phyloP scores from a whole-genome alignment of 2,797 vertebrate species.

The Cebuella pygmaea region DNA sequence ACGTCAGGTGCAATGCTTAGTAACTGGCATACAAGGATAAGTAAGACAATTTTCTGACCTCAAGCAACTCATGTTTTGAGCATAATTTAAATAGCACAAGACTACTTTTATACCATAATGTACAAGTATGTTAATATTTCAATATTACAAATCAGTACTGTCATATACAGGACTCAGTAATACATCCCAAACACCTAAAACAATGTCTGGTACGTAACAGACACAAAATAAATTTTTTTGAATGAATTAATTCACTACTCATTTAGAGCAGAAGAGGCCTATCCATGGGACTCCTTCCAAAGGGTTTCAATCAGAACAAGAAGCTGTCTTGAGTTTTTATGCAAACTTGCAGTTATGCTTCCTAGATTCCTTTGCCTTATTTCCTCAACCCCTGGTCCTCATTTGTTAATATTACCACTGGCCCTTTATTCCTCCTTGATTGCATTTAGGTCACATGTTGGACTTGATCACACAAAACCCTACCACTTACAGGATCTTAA shows the following conservation, averaged over 20 bases:
- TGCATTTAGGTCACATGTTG: neutral
- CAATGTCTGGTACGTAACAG: neutral
- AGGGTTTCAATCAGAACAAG: neutral
- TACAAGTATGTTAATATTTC: slow-evolving; percentile 24
- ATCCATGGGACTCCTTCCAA: neutral
- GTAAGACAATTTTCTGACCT: neutral
- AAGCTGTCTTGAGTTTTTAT: neutral
- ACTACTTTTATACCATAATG: neutral
- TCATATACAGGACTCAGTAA: neutral
- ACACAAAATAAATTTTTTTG: neutral
- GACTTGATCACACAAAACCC: slow-evolving; percentile 28
- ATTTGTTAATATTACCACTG: neutral
- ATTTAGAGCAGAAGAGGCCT: slow-evolving; percentile 10
- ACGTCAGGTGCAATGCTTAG: neutral
- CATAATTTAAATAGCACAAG: neutral
- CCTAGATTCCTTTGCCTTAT: neutral
- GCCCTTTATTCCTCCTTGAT: neutral
- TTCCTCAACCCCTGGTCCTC: neutral
- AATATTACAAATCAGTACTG: neutral
- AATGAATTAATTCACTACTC: neutral
- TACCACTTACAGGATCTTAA: neutral
- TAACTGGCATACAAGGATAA: neutral
- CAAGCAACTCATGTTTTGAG: neutral
- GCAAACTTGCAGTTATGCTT: neutral
- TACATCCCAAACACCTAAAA: slow-evolving; percentile 2